Evolutionary conservation across 2,797 vertebrate species (phyloP), one percentile per base, ranked within the genome.

Genomic region (Syngnathus rostellatus): DNA sequence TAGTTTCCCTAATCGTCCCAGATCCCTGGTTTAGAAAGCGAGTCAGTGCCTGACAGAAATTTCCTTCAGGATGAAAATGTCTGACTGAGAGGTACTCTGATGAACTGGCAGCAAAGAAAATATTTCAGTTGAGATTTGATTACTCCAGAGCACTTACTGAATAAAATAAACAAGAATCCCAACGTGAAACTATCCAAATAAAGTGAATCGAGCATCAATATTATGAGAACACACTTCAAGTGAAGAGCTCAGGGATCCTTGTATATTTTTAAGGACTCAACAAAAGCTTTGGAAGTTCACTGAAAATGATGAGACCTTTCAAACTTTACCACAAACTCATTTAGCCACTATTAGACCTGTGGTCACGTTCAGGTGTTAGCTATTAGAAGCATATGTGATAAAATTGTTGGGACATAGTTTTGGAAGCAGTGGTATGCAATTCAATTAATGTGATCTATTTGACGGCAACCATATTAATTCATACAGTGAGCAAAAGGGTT

Each of bases 81-180:
- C 79, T 72, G 64, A 74, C 82, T 72, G 72, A 82, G 51, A 55
- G 48, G 37, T 63, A 37, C 45, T 31, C 31, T 61, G 79, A 82
- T 71, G 68, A 68, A 74, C 72, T 68, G 78, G 75, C 61, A 65
- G 81, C 76, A 85, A 85, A 82, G 77, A 85, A 85, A 87, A 88
- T 87, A 83, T 87, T 89, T 87, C 67, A 85, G 69, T 85, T 85
- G 75, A 84, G 83, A 79, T 89, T 88, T 86, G 74, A 88, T 86
- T 87, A 85, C 86, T 77, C 77, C 75, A 1, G 71, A 80, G 77
- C 84, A 90, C 87, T 90, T 89, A 83, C 72, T 72, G 72, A 74
- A 37, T 67, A 87, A 87, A 89, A 89, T 79, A 89, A 87, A 79
- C 85, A 83, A 67, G 68, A 72, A 80, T 85, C 78, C 81, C 58